Evolutionary conservation across 2,113 vertebrate genomes (phyloP), one percentile per base, ranked within the genome.

Genomic region (Pipra filicauda): DNA sequence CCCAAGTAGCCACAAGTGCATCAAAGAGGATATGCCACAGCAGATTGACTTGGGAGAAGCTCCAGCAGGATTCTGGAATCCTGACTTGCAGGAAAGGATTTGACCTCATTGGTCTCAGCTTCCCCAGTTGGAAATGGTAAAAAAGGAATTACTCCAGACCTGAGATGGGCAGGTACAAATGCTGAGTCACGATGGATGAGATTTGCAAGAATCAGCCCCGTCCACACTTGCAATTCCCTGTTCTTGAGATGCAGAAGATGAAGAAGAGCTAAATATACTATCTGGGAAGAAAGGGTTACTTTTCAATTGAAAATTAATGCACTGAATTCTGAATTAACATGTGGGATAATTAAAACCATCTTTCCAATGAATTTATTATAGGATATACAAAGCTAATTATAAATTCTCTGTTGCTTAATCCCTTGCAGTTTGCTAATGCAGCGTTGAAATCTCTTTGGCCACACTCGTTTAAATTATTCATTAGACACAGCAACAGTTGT

Each of bases 401-500:
- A 98, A 98, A 98, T 98, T 97, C 98, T 98, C 97, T 97, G 96
- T 97, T 96, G 97, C 97, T 96, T 92, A 97, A 97, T 98, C 97
- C 97, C 79, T 97, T 97, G 97, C 97, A 97, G 97, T 98, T 97
- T 98, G 97, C 98, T 98, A 98, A 98, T 97, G 97, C 90, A 89
- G 98, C 96, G 96, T 97, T 98, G 98, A 98, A 98, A 98, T 98
- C 98, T 98, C 98, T 98, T 98, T 97, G 98, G 98, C 98, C 97
- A 98, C 97, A 97, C 97, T 98, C 94, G 73, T 98, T 98, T 98
- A 97, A 98, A 98, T 98, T 98, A 98, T 98, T 98, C 98, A 98
- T 97, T 97, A 97, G 97, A 96, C 97, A 96, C 89, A 95, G 98
- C 98, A 98, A 98, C 98, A 98, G 98, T 98, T 98, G 98, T 98